These are phyloP conservation scores for Pheosia tremula DNA, from an alignment of 2,888 invertebrate species.

Conservation along the genomic window DNA sequence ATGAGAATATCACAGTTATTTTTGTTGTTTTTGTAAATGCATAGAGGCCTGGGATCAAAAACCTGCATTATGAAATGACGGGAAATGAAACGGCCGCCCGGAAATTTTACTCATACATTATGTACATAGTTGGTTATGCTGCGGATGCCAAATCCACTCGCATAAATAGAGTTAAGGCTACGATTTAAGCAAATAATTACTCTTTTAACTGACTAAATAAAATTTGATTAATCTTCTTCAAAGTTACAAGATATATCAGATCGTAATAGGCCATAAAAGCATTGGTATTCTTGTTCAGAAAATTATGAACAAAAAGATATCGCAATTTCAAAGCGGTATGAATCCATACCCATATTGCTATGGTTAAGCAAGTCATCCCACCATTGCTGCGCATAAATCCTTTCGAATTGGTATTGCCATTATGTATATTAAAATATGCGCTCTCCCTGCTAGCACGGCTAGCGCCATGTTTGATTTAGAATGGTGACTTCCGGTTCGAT, in stretches of 20 bases:
- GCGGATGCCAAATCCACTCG: conserved; percentile 38
- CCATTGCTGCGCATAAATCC: conserved; percentile 41
- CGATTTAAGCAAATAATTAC: not conserved
- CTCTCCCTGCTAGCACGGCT: conserved; percentile 59
- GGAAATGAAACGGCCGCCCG: conserved; percentile 24
- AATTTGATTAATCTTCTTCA: too few relatives aligned
- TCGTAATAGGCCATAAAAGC: too few relatives aligned
- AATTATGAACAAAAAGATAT: too few relatives aligned
- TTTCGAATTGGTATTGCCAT: conserved; percentile 48
- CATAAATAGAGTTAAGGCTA: conserved; percentile 32
- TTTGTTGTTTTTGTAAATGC: too few relatives aligned
- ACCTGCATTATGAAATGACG: conserved; percentile 25
- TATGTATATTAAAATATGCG: conserved; percentile 74
- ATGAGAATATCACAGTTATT: too few relatives aligned
- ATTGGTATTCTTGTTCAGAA: too few relatives aligned
- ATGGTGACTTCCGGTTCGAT: conserved; percentile 74
- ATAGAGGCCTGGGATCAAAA: conserved; percentile 17
- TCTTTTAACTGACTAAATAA: too few relatives aligned
- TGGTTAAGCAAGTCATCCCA: conserved; percentile 1
- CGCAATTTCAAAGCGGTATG: conserved; percentile 8
- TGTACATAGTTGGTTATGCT: conserved; percentile 30
- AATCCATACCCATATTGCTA: conserved; percentile 18
- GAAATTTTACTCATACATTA: conserved; percentile 29
- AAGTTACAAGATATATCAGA: too few relatives aligned
- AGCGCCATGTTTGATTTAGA: conserved; percentile 79